Conservation (phyloP, 2,797 vertebrate species). For the Cynodonichthys magdalenae region DNA sequence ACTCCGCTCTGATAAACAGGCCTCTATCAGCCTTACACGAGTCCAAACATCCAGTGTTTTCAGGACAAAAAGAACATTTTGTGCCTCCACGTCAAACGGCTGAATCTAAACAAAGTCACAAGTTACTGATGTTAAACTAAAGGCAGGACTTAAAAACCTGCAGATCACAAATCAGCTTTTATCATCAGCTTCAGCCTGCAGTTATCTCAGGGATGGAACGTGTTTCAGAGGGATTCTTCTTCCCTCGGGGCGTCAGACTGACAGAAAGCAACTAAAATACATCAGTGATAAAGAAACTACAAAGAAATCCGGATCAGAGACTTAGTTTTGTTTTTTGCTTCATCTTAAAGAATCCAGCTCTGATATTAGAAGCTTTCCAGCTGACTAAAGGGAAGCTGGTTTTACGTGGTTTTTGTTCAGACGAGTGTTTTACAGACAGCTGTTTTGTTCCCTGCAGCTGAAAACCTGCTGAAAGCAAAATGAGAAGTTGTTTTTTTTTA, state of each 20-base stretch:
- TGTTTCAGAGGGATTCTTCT: conserved; percentile 6
- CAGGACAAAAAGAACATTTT: background rate
- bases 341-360: background rate
- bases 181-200: too few species aligned
- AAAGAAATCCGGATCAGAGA: too few species aligned
- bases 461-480: background rate
- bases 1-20: background rate
- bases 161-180: background rate
- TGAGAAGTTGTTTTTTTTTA: conserved; percentile 47
- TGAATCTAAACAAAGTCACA: background rate
- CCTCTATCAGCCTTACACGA: too few species aligned
- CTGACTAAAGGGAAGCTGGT: background rate
- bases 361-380: background rate
- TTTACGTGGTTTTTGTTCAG: too few species aligned
- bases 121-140: background rate
- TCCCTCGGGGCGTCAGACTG: conserved; percentile 19
- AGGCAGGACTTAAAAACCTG: background rate
- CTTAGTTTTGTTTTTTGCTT: background rate
- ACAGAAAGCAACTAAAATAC: conserved; percentile 15
- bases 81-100: background rate
- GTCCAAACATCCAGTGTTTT: background rate
- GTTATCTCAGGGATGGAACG: background rate
- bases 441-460: too few species aligned
- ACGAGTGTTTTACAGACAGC: too few species aligned
- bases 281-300: conserved; percentile 22